Percentiles rank a stretch among this genome's conserved stretches.
Conservation (phyloP, 2,888 invertebrate species). For the Tridacna gigas region DNA sequence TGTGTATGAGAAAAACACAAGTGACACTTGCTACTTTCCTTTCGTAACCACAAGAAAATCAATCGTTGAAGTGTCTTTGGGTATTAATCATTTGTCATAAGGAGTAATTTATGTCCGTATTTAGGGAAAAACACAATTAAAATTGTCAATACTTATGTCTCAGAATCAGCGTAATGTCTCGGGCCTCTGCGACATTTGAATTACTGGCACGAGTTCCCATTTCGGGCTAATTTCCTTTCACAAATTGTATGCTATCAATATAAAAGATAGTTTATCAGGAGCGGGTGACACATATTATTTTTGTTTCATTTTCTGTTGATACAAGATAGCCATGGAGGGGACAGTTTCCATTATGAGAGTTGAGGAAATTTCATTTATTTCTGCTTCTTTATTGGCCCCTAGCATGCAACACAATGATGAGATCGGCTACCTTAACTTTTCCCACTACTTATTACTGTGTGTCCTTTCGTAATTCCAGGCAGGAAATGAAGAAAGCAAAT, state of each 20-base stretch:
- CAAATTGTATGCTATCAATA: slow-evolving; percentile 60
- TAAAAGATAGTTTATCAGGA: slow-evolving; percentile 61
- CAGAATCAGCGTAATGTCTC: slow-evolving; percentile 54
- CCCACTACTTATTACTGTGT: not conserved
- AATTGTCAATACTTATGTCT: slow-evolving; percentile 67
- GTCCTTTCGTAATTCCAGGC: too few relatives aligned
- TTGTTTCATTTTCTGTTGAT: slow-evolving; percentile 53
- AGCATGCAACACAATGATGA: slow-evolving; percentile 14
- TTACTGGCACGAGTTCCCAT: slow-evolving; percentile 54
- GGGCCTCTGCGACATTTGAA: slow-evolving; percentile 59
- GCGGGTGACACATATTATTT: slow-evolving; percentile 64
- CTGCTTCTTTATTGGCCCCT: slow-evolving; percentile 41
- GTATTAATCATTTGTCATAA: slow-evolving; percentile 64
- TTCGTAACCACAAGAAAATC: slow-evolving; percentile 42
- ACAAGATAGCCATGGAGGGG: slow-evolving; percentile 41
- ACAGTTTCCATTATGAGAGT: slow-evolving; percentile 50
- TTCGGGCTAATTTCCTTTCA: slow-evolving; percentile 60
- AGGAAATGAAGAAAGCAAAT: too few relatives aligned
- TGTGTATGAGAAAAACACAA: slow-evolving; percentile 36
- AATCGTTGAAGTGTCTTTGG: slow-evolving; percentile 58
- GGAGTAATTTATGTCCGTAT: slow-evolving; percentile 56
- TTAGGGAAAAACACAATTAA: slow-evolving; percentile 63
- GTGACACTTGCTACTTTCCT: slow-evolving; percentile 58
- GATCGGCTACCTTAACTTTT: slow-evolving; percentile 3
- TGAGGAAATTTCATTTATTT: slow-evolving; percentile 61